phyloP scores from a whole-genome alignment of 2,888 invertebrate genomes.

The Hydroisotoma schaefferi region DNA sequence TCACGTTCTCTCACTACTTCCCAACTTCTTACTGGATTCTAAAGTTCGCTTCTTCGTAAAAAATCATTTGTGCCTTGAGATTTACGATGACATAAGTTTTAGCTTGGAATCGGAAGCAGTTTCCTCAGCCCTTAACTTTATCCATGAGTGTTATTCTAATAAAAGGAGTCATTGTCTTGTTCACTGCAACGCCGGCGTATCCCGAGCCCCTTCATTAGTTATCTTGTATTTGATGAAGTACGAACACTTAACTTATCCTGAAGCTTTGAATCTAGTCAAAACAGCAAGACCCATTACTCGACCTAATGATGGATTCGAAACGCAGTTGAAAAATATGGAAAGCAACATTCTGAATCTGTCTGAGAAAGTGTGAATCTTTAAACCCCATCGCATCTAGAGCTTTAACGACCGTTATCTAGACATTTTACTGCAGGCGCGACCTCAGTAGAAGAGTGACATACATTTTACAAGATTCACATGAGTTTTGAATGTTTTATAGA shows the following conservation, averaged over 20 bases:
- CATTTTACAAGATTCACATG: neutral
- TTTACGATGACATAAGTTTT: conserved; percentile 41
- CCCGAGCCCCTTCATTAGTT: conserved; percentile 73
- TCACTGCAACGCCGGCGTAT: conserved; percentile 91
- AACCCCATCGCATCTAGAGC: no score
- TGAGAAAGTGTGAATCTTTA: no score
- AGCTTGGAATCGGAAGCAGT: conserved; percentile 2
- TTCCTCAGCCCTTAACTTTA: conserved; percentile 23
- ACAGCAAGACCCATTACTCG: conserved; percentile 64
- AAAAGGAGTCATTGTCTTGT: conserved; percentile 61
- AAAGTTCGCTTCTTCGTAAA: conserved; percentile 7
- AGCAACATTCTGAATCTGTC: no score
- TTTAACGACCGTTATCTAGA: no score
- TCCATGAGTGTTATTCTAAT: conserved; percentile 9
- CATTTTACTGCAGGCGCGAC: no score
- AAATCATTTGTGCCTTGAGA: conserved; percentile 29
- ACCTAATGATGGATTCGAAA: conserved; percentile 77
- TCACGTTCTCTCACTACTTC: conserved; percentile 59
- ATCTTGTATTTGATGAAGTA: conserved; percentile 74
- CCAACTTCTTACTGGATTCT: conserved; percentile 31
- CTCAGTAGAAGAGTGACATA: no score
- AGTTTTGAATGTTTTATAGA: neutral
- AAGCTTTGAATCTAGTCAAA: conserved; percentile 68
- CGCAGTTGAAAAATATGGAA: conserved; percentile 61
- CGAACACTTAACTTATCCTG: conserved; percentile 57